A percentile compares a stretch with the other conserved stretches of the same genome.
Evolutionary conservation across 2,797 vertebrate species (phyloP).

Genomic region (Remorina albescens): DNA sequence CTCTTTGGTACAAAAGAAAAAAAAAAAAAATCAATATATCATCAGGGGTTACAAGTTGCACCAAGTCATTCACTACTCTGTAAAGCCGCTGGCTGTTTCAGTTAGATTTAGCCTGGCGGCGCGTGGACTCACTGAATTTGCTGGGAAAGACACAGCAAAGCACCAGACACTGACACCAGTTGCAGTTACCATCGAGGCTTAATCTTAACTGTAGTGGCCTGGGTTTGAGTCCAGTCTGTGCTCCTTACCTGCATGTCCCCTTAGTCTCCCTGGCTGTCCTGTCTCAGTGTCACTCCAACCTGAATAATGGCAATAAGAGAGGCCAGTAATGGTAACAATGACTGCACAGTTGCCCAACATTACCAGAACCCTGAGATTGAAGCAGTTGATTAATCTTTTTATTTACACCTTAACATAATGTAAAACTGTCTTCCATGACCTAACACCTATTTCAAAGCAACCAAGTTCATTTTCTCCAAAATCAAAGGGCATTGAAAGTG

Average conservation of each 20-base stretch:
- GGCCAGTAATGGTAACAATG: not conserved
- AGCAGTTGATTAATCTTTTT: slow-evolving; percentile 4
- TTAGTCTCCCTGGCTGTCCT: too few species aligned
- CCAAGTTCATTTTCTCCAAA: too few species aligned
- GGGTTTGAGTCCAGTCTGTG: too few species aligned
- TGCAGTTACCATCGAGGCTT: too few species aligned
- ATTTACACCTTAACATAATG: not conserved
- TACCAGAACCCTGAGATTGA: not conserved
- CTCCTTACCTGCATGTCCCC: too few species aligned
- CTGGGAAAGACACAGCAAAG: slow-evolving; percentile 9
- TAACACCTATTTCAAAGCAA: too few species aligned
- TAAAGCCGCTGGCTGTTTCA: slow-evolving; percentile 28
- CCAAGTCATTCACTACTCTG: slow-evolving; percentile 24
- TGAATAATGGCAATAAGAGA: too few species aligned
- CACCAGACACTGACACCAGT: not conserved
- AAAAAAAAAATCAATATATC: slow-evolving; percentile 37
- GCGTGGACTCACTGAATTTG: not conserved
- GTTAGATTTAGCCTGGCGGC: slow-evolving; percentile 14
- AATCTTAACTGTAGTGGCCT: too few species aligned
- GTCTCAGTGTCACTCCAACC: too few species aligned
- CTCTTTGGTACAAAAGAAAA: slow-evolving; percentile 22
- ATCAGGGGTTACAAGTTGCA: slow-evolving; percentile 25
- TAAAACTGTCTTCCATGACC: not conserved
- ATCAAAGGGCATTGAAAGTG: too few species aligned
- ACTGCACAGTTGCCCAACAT: not conserved